Conservation (phyloP, 2,113 vertebrate genomes). For the Drymodes brunneopygia region DNA sequence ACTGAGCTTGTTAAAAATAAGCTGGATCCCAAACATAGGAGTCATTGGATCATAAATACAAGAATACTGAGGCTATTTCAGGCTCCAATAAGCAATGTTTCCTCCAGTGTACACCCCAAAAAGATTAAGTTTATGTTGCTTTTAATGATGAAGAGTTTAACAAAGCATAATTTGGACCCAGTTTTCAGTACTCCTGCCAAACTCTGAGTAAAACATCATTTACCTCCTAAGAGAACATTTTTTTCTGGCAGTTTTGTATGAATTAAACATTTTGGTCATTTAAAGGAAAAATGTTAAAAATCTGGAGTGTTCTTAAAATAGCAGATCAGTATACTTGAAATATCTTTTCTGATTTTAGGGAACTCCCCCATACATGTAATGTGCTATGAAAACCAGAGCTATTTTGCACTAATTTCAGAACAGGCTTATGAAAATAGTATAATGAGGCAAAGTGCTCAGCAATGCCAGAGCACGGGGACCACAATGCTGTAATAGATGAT, state of each 20-base stretch:
- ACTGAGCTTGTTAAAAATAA: not conserved
- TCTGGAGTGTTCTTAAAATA: slow-evolving; percentile 57
- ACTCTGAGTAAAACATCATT: slow-evolving; percentile 47
- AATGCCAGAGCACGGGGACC: slow-evolving; percentile 58
- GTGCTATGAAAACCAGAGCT: not conserved
- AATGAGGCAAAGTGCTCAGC: slow-evolving; percentile 41
- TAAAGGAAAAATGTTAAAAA: slow-evolving; percentile 57
- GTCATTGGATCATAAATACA: not conserved
- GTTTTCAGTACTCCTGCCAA: slow-evolving; percentile 42
- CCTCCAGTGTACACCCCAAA: not conserved
- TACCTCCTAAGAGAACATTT: slow-evolving; percentile 59
- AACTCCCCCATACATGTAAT: not conserved
- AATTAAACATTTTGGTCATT: slow-evolving; percentile 63
- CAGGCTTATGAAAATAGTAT: slow-evolving; percentile 30
- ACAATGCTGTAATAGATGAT: slow-evolving; percentile 46
- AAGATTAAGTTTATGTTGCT: slow-evolving; percentile 31
- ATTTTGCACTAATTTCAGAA: slow-evolving; percentile 21
- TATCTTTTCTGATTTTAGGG: slow-evolving; percentile 34
- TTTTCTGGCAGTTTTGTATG: slow-evolving; percentile 46
- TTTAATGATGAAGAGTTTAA: slow-evolving; percentile 37
- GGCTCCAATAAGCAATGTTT: not conserved
- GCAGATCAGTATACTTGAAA: slow-evolving; percentile 16
- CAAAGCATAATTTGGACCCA: slow-evolving; percentile 55
- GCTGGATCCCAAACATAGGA: not conserved
- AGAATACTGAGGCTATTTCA: not conserved